phyloP scores from a whole-genome alignment of 1,140 invertebrate genomes.

The Thrips palmi region DNA sequence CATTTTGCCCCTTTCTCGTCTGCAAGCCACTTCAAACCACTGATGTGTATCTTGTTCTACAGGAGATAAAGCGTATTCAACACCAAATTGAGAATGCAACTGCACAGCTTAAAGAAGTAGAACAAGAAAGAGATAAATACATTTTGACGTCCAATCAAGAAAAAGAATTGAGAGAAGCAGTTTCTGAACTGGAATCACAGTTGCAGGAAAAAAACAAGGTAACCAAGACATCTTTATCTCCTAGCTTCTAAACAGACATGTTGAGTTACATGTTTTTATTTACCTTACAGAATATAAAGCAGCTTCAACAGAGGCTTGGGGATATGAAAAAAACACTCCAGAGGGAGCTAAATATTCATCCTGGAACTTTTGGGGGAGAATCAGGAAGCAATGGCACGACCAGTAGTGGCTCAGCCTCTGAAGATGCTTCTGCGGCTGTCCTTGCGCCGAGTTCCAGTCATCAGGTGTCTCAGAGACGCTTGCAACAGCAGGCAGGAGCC shows the following conservation, averaged over 20 bases:
- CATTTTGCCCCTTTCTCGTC: no score
- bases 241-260: conserved; percentile 1
- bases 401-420: background rate
- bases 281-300: conserved; percentile 58
- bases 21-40: no score
- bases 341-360: conserved; percentile 54
- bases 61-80: no score
- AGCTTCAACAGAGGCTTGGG: conserved; percentile 62
- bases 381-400: background rate
- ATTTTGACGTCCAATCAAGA: conserved; percentile 20
- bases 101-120: no score
- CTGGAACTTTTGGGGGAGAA: conserved; percentile 8
- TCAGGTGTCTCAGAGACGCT: background rate
- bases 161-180: conserved; percentile 34
- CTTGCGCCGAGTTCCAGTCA: conserved; percentile 4
- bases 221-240: conserved; percentile 11
- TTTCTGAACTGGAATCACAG: conserved; percentile 51
- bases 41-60: no score
- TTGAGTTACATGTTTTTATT: conserved; percentile 13
- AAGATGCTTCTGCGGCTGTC: conserved; percentile 5
- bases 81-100: no score
- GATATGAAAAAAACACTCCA: conserved; percentile 86
- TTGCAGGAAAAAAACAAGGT: conserved; percentile 63
- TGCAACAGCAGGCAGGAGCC: conserved; percentile 17
- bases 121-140: conserved; percentile 8